Percentiles rank a stretch among this genome's conserved stretches.
These are phyloP conservation scores for Polia nebulosa DNA, from an alignment of 2,888 invertebrate species.

Conservation along the genomic window DNA sequence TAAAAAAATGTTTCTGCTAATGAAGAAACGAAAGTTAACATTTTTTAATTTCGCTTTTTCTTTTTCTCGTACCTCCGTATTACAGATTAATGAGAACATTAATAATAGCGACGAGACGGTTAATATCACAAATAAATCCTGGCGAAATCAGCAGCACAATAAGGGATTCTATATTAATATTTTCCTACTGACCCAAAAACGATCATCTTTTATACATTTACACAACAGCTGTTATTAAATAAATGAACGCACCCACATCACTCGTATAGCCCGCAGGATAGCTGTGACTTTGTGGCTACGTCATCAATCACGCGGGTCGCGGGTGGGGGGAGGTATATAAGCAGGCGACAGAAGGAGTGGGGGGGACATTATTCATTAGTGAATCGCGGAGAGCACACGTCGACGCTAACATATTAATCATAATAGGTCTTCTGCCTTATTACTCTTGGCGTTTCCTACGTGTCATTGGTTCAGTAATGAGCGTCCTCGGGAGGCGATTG, in stretches of 20 bases:
- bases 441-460: slow-evolving; percentile 68
- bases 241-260: slow-evolving; percentile 84
- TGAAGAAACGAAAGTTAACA: slow-evolving; percentile 40
- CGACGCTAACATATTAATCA: slow-evolving; percentile 80
- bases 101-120: slow-evolving; percentile 9
- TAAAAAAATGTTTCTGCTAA: slow-evolving; percentile 45
- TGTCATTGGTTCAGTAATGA: slow-evolving; percentile 71
- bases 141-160: slow-evolving; percentile 19
- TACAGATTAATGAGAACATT: slow-evolving; percentile 28
- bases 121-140: slow-evolving; percentile 46
- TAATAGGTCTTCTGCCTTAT: slow-evolving; percentile 73
- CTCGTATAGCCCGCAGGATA: slow-evolving; percentile 70
- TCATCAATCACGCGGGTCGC: slow-evolving; percentile 84
- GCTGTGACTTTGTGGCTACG: slow-evolving; percentile 79
- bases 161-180: slow-evolving; percentile 54
- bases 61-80: neutral
- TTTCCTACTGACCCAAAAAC: slow-evolving; percentile 64
- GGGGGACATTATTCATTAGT: slow-evolving; percentile 83
- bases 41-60: slow-evolving; percentile 30
- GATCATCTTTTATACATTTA: slow-evolving; percentile 69
- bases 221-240: slow-evolving; percentile 72
- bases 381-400: slow-evolving; percentile 76
- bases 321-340: slow-evolving; percentile 74
- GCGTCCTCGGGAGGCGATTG: slow-evolving; percentile 50
- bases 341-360: slow-evolving; percentile 71